Evolutionary conservation across 2,888 invertebrate genomes (phyloP).

Genomic region (Tinea semifulvella): DNA sequence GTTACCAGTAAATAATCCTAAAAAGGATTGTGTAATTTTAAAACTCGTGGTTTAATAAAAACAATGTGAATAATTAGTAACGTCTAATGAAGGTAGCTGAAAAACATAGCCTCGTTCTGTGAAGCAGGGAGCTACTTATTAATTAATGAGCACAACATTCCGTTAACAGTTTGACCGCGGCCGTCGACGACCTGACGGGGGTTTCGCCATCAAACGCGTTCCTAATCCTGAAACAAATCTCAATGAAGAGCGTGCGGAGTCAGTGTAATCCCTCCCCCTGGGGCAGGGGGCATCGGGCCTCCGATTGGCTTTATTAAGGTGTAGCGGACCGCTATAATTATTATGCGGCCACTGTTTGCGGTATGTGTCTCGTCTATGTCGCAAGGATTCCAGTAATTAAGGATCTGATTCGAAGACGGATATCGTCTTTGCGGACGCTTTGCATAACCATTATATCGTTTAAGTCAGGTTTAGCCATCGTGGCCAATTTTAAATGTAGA

Average conservation of each 20-base stretch:
- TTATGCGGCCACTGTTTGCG: constrained; percentile 66
- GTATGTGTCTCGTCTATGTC: constrained; percentile 58
- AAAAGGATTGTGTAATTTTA: no score
- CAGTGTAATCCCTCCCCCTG: constrained; percentile 45
- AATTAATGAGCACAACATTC: constrained; percentile 33
- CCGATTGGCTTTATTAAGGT: constrained; percentile 67
- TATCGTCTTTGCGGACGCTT: constrained; percentile 25
- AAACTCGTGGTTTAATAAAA: no score
- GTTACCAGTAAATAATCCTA: no score
- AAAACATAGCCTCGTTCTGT: constrained; percentile 22
- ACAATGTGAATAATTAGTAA: constrained; percentile 5
- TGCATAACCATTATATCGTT: constrained; percentile 1
- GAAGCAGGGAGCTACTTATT: constrained; percentile 29
- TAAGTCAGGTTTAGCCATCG: background rate
- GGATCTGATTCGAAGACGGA: constrained; percentile 51
- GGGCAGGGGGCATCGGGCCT: constrained; percentile 28
- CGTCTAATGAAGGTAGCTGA: constrained; percentile 24
- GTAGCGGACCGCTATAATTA: constrained; percentile 66
- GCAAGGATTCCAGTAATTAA: constrained; percentile 60
- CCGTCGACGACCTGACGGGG: constrained; percentile 17
- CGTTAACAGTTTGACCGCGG: constrained; percentile 32
- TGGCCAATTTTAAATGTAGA: background rate
- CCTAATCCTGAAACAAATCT: constrained; percentile 66
- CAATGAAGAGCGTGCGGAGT: constrained; percentile 60
- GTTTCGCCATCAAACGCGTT: constrained; percentile 55